Evolutionary conservation across 2,888 invertebrate species (phyloP), one percentile per base, ranked within the genome.

Genomic region (Bellardia pandia): DNA sequence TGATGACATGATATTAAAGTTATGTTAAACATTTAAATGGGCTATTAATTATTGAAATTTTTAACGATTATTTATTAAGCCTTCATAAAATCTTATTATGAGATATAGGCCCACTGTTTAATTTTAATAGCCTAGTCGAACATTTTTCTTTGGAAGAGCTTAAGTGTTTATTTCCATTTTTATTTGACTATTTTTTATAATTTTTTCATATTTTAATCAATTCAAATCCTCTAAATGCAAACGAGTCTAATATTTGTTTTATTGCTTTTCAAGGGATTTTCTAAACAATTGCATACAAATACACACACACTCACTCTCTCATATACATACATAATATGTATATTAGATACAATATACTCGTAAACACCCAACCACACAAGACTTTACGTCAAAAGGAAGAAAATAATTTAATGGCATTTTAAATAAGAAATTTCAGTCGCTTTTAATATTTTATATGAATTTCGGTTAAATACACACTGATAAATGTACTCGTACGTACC

Each of bases 341-440:
- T 88, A 88, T 89, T 33, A 68, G n/a, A n/a, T 13, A 40, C 9
- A 23, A n/a, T 7, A 23, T 23, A 23, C 23, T 23, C 23, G 23
- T 23, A 23, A 23, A 13, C 6, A 9, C 45, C 45, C 45, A 45
- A 11, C 11, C 45, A 45, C 13, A 45, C 45, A 45, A 45, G 3
- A 58, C 14, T 78, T 37, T 13, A 60, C 11, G 37, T 16, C 45
- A 51, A 48, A 88, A 89, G 90, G 92, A 56, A 92, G 92, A 92
- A 93, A 92, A 93, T 92, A 92, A 91, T 92, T 93, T 93, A 93
- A 93, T 93, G 92, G 93, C 93, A 93, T 93, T 93, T 93, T 93
- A 93, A 93, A 93, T 93, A 93, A 93, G 93, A 92, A 93, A 76
- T 93, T 92, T 92, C 91, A 91, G 91, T 91, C 91, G 89, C 90